Conservation (phyloP, 2,113 vertebrate species). For the Galemys pyrenaicus region DNA sequence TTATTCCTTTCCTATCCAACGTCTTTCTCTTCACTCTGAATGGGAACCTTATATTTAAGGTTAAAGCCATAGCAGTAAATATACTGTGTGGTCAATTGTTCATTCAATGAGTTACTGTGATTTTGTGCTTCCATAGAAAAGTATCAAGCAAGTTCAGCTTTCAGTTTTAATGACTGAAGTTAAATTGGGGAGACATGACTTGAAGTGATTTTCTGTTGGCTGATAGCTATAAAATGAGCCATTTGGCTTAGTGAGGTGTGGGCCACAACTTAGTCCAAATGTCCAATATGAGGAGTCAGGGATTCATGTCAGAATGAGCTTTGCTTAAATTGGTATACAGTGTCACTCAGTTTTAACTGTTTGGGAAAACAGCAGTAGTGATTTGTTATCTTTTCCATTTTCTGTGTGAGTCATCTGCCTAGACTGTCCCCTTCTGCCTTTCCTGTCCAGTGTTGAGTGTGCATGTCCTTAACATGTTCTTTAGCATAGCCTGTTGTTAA, state of each 20-base stretch:
- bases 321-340: neutral
- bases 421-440: neutral
- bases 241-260: neutral
- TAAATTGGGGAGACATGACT: neutral
- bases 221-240: neutral
- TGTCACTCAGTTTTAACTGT: neutral
- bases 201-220: neutral
- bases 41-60: neutral
- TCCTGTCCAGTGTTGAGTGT: neutral
- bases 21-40: neutral
- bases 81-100: neutral
- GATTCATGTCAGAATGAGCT: neutral
- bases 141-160: neutral
- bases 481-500: neutral
- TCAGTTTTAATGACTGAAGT: slow-evolving; percentile 16
- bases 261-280: neutral
- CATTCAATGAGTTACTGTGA: neutral
- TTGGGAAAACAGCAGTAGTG: neutral
- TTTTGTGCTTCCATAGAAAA: slow-evolving; percentile 39
- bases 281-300: neutral
- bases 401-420: neutral
- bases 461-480: neutral
- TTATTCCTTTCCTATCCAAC: neutral
- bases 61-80: neutral
- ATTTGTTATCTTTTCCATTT: neutral